These are phyloP conservation scores for Girardinichthys multiradiatus DNA, from an alignment of 2,113 vertebrate species.

Conservation along the genomic window DNA sequence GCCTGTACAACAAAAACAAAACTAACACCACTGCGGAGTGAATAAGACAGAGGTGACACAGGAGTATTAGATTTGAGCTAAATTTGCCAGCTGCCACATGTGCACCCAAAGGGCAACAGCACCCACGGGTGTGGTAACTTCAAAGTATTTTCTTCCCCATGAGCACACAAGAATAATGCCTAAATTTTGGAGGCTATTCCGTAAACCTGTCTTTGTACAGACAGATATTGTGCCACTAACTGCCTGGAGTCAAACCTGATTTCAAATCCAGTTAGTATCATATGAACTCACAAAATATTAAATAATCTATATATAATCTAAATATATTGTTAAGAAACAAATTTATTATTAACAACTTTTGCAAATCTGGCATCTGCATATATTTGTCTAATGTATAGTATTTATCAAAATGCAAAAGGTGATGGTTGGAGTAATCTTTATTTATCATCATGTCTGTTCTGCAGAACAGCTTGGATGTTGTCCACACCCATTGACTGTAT, in stretches of 20 bases:
- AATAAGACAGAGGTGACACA: neutral
- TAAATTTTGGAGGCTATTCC: neutral
- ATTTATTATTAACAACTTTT: no score
- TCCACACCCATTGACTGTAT: no score
- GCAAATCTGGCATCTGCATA: no score
- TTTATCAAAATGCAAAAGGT: no score
- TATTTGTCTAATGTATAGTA: no score
- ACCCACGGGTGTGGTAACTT: slow-evolving; percentile 32
- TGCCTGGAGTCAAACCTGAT: neutral
- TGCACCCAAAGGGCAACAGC: neutral
- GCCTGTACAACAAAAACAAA: neutral
- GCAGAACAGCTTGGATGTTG: no score
- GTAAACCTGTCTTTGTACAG: neutral
- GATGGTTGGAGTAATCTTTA: no score
- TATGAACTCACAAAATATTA: neutral
- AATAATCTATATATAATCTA: no score
- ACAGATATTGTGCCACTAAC: neutral
- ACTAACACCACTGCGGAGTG: neutral
- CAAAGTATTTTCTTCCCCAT: neutral
- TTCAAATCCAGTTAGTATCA: neutral
- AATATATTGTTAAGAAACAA: no score
- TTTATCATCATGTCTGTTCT: no score
- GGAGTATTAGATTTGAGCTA: neutral
- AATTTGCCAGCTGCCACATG: neutral
- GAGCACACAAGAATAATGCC: neutral